phyloP scores from a whole-genome alignment of 2,113 vertebrate genomes.

The Ophiodon elongatus region DNA sequence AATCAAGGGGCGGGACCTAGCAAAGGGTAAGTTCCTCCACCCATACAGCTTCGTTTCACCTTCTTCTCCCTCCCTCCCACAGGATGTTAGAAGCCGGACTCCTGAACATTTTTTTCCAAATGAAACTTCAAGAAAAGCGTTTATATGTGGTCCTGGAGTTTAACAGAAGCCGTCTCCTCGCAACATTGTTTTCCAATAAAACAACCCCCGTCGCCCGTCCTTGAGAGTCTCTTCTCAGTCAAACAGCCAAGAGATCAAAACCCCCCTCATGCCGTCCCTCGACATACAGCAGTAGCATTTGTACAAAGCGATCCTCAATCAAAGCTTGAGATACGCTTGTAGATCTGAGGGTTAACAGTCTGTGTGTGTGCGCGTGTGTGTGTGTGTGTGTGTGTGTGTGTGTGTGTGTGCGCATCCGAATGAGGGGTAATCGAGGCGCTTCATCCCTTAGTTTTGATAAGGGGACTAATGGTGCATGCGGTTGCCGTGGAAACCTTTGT shows the following conservation, averaged over 20 bases:
- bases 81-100: not conserved
- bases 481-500: conserved; percentile 83
- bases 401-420: conserved; percentile 42
- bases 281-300: conserved; percentile 1
- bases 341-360: conserved; percentile 55
- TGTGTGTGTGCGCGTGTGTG: not conserved
- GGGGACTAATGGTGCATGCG: conserved; percentile 71
- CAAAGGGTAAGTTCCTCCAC: not conserved
- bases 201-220: conserved; percentile 4
- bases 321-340: conserved; percentile 57
- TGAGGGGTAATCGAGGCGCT: conserved; percentile 61
- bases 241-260: conserved; percentile 49
- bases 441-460: conserved; percentile 75
- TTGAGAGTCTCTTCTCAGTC: conserved; percentile 48
- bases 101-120: not conserved
- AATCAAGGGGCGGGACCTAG: not conserved
- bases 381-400: conserved; percentile 10
- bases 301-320: conserved; percentile 54
- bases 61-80: not conserved
- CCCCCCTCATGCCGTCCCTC: conserved; percentile 15
- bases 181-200: conserved; percentile 29
- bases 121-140: not conserved
- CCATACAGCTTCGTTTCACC: not conserved
- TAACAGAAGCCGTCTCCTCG: not conserved
- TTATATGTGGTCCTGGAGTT: not conserved